These are phyloP conservation scores for Phortica magna DNA, from an alignment of 2,888 invertebrate genomes.

Conservation along the genomic window DNA sequence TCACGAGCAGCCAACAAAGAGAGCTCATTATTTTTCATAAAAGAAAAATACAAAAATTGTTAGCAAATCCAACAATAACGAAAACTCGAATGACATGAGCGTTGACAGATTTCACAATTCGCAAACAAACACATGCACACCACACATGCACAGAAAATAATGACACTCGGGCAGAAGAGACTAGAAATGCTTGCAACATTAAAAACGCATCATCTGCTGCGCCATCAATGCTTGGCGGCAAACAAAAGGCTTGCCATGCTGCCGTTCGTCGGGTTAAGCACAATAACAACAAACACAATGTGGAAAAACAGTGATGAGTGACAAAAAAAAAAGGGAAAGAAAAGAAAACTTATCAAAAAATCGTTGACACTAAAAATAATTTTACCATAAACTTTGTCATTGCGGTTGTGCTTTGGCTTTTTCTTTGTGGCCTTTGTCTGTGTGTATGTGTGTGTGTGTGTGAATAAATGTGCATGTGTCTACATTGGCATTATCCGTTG, in stretches of 20 bases:
- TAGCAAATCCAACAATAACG: too few species aligned
- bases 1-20: neutral
- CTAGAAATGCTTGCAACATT: conserved; percentile 27
- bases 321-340: conserved; percentile 63
- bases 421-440: conserved; percentile 13
- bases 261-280: conserved; percentile 22
- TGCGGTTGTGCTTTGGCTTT: neutral
- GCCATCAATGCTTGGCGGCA: conserved; percentile 19
- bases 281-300: conserved; percentile 20
- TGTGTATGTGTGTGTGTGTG: conserved; percentile 2
- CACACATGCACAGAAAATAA: neutral
- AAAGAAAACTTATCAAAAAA: conserved; percentile 48
- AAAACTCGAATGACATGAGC: too few species aligned
- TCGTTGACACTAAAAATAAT: conserved; percentile 54
- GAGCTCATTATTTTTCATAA: conserved; percentile 51
- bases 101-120: neutral
- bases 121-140: neutral
- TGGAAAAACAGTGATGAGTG: conserved; percentile 32
- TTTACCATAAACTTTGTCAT: conserved; percentile 40
- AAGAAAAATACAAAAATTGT: conserved; percentile 38
- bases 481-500: conserved; percentile 63
- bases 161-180: neutral
- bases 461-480: neutral
- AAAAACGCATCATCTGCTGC: conserved; percentile 20
- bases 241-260: conserved; percentile 31